Conservation (phyloP, 2,888 invertebrate genomes). For the Augochlorella aurata region DNA sequence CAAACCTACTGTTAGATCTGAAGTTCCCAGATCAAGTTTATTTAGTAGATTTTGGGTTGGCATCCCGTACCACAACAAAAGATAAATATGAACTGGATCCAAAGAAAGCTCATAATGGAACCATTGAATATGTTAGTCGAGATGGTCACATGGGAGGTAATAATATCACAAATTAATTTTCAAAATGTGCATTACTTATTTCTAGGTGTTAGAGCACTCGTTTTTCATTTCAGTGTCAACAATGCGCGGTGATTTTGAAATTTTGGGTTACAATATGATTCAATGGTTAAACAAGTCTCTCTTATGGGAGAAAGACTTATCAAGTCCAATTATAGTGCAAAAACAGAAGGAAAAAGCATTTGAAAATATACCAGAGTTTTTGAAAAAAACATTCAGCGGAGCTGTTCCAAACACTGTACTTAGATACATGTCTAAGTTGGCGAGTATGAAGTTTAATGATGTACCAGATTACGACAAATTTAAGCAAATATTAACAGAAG, state of each 20-base stretch:
- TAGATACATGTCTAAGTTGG: conserved; percentile 86
- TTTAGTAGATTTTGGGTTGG: conserved; percentile 97
- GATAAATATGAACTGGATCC: conserved; percentile 92
- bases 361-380: conserved; percentile 82
- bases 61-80: conserved; percentile 87
- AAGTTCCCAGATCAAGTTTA: conserved; percentile 89
- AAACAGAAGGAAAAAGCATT: conserved; percentile 88
- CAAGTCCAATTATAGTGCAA: conserved; percentile 86
- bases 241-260: conserved; percentile 96
- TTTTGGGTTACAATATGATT: conserved; percentile 95
- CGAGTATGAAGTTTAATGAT: conserved; percentile 87
- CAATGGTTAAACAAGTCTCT: conserved; percentile 93
- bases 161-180: conserved; percentile 51
- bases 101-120: conserved; percentile 97
- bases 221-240: conserved; percentile 85
- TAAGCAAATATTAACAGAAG: conserved; percentile 86
- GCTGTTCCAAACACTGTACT: conserved; percentile 78
- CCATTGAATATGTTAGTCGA: conserved; percentile 96
- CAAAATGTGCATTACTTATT: conserved; percentile 74
- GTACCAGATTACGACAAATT: conserved; percentile 89
- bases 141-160: conserved; percentile 95
- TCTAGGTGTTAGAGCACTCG: not conserved
- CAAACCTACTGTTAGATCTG: conserved; percentile 92
- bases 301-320: conserved; percentile 91
- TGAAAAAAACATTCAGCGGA: conserved; percentile 80